Base-by-base conservation (phyloP, 2,797 vertebrate genomes). In the Gobio occitaniae region DNA sequence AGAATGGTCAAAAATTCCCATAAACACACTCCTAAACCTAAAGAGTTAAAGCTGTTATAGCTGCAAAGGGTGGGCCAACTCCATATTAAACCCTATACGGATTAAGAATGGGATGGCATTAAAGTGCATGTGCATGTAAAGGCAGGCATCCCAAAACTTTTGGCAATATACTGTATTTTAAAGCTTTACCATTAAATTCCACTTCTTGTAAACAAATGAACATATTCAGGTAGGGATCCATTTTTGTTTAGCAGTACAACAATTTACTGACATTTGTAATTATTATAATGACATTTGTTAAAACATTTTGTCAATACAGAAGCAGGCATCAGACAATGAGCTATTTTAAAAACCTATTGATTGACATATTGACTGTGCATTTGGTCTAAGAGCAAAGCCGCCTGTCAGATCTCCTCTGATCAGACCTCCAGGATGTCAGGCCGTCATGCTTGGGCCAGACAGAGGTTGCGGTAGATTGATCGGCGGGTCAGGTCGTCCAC, bases 391-490 rank as follows among this genome's bases (percentile, higher is more conserved):
- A 65, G n/a, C 25, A 48, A 36, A 19, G 41, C 44, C 36, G 63
- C 61, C 44, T 50, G 25, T 79, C 78, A 50, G 44, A 50, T 59
- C 36, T 78, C 21, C 12, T 66, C 61, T 38, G 61, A 80, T 68
- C 54, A 78, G 54, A 44, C 54, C 54, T 77, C 54, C 54, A 16
- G 61, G 17, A 66, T 19, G n/a, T 78, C 59, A 21, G n/a, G 10
- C 59, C 2, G 29, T 52, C 78, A 50, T 21, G 41, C 13, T 80
- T 50, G 63, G 32, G 78, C 66, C 78, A 52, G 19, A 80, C 17
- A 21, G 78, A 80, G 78, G 44, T 52, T 80, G 29, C 3, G 47
- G 78, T 80, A 10, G 63, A 80, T 68, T 68, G 61, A 80, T 80
- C 29, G 11, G 47, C 4, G 4, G 61, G 52, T 80, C 47, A n/a